Percentiles rank a stretch among this genome's conserved stretches.
phyloP scores from a whole-genome alignment of 2,888 invertebrate species.

The Cheilosia scutellata region DNA sequence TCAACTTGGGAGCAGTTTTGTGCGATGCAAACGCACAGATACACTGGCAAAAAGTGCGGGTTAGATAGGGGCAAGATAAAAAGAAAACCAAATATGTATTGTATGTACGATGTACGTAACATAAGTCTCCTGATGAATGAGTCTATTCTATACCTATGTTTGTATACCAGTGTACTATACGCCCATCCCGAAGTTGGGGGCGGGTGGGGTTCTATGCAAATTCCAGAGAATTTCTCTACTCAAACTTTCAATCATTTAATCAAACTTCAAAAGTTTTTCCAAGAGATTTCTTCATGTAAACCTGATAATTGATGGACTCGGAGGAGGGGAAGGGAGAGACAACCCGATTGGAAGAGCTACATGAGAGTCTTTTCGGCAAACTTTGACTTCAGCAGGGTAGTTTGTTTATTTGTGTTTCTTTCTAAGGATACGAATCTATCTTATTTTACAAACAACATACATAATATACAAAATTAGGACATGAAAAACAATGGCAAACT shows the following conservation, averaged over 20 bases:
- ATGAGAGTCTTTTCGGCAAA: slow-evolving; percentile 1
- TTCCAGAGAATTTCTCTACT: slow-evolving; percentile 29
- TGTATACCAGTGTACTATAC: not conserved
- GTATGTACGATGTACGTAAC: too few relatives aligned
- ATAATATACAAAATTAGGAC: slow-evolving; percentile 50
- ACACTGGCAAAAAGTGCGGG: not conserved
- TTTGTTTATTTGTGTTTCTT: slow-evolving; percentile 43
- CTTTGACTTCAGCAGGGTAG: slow-evolving; percentile 46
- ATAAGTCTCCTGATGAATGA: not conserved
- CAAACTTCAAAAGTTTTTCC: slow-evolving; percentile 73
- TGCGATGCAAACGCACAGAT: not conserved
- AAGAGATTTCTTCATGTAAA: slow-evolving; percentile 71
- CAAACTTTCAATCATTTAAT: slow-evolving; percentile 71
- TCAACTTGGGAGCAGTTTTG: slow-evolving; percentile 50
- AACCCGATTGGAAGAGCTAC: not conserved
- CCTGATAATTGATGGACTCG: slow-evolving; percentile 60
- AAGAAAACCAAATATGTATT: slow-evolving; percentile 48
- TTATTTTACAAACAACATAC: slow-evolving; percentile 17
- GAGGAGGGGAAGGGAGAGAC: not conserved
- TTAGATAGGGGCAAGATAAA: slow-evolving; percentile 10
- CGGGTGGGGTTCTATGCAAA: slow-evolving; percentile 15
- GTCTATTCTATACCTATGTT: not conserved
- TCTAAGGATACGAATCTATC: not conserved
- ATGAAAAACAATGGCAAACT: slow-evolving; percentile 59
- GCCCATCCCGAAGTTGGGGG: not conserved